phyloP scores from a whole-genome alignment of 2,888 invertebrate genomes.

The Himalopsyche anomala region DNA sequence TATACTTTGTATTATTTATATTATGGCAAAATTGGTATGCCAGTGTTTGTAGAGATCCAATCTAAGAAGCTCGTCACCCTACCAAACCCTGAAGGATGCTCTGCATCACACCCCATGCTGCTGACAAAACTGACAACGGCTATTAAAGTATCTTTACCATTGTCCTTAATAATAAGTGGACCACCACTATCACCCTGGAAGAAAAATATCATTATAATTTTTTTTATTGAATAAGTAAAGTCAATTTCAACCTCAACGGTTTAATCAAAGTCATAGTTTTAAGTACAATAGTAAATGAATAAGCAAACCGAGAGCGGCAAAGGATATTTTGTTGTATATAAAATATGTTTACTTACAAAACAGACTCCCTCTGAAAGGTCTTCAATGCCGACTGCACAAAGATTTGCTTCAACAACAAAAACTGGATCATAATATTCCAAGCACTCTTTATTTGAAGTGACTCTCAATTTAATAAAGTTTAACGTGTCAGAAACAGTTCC shows the following conservation, averaged over 20 bases:
- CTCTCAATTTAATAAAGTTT: slow-evolving; percentile 17
- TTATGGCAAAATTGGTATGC: background rate
- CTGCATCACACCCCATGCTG: background rate
- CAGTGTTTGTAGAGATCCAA: slow-evolving; percentile 6
- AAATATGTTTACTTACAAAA: slow-evolving; percentile 21
- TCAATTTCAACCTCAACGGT: background rate
- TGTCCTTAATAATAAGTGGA: background rate
- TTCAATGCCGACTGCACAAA: slow-evolving; percentile 40
- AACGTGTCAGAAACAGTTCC: background rate
- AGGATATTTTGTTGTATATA: background rate
- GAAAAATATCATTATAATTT: background rate
- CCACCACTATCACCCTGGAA: background rate
- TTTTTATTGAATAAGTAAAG: background rate
- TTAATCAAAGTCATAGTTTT: background rate
- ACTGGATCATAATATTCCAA: slow-evolving; percentile 26
- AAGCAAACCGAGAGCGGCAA: background rate
- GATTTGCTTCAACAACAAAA: slow-evolving; percentile 12
- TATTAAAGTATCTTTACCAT: background rate
- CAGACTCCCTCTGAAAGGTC: slow-evolving; percentile 37
- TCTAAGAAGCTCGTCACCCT: background rate
- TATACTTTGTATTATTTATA: background rate
- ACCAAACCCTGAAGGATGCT: background rate
- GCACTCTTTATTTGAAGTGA: slow-evolving; percentile 44
- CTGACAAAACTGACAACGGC: slow-evolving; percentile 8
- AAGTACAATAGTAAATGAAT: background rate